Evolutionary conservation across 2,113 vertebrate genomes (phyloP).

Genomic region (Glaucomys volans): DNA sequence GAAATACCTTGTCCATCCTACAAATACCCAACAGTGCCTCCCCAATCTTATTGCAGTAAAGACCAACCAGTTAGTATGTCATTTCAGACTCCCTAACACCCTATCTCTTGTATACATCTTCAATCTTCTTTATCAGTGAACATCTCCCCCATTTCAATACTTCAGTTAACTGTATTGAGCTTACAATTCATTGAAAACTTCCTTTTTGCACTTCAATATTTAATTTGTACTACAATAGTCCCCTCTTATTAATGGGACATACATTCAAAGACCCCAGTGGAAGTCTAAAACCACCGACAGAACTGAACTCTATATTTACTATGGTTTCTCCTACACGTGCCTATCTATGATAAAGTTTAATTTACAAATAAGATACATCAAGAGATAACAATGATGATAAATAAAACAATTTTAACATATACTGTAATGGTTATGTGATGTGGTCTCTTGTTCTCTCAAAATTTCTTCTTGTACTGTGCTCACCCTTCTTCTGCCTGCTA

Average conservation of each 20-base stretch:
- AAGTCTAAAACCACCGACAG: not conserved
- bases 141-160: not conserved
- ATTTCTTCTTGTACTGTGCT: too few relatives aligned
- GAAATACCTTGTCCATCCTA: not conserved
- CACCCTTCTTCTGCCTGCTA: too few relatives aligned
- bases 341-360: not conserved
- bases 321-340: not conserved
- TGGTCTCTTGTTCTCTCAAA: too few relatives aligned
- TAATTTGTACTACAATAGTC: not conserved
- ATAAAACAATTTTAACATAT: too few relatives aligned
- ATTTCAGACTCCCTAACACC: not conserved
- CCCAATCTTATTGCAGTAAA: not conserved
- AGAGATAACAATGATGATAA: not conserved
- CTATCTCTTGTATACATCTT: not conserved
- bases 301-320: not conserved
- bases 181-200: not conserved
- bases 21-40: not conserved
- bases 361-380: not conserved
- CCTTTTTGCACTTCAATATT: not conserved
- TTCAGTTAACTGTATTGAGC: not conserved
- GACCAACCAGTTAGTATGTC: not conserved
- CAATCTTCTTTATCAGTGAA: not conserved
- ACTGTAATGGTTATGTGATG: too few relatives aligned
- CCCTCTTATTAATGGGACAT: not conserved
- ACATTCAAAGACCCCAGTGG: not conserved